Evolutionary conservation across 2,797 vertebrate species (phyloP).

Genomic region (Apogon hyalosoma): DNA sequence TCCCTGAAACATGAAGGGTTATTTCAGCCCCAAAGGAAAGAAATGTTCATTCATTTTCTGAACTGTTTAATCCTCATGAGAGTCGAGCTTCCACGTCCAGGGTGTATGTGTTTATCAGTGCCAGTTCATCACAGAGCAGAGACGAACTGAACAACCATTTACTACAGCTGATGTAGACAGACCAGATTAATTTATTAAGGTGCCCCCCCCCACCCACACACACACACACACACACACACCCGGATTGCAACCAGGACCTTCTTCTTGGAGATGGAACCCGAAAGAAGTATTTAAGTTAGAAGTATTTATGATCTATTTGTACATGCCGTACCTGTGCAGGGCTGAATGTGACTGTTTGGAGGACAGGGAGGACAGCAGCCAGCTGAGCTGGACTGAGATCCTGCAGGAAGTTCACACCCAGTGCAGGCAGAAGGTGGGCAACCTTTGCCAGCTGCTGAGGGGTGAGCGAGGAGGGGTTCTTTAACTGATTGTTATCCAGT

Average conservation of each 20-base stretch:
- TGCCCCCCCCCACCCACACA: too few relatives aligned
- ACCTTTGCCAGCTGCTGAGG: conserved; percentile 68
- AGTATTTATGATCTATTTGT: too few relatives aligned
- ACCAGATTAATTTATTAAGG: too few relatives aligned
- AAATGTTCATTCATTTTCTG: neutral
- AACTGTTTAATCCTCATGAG: too few relatives aligned
- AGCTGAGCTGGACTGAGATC: conserved; percentile 77
- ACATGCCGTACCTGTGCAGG: conserved; percentile 78
- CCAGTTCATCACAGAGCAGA: neutral
- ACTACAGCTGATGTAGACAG: too few relatives aligned
- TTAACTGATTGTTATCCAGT: conserved; percentile 67
- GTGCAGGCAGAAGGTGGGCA: conserved; percentile 75
- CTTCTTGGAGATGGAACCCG: too few relatives aligned
- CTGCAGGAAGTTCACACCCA: conserved; percentile 79
- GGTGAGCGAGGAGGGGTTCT: conserved; percentile 63
- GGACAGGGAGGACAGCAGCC: conserved; percentile 57
- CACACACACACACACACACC: too few relatives aligned
- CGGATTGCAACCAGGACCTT: neutral
- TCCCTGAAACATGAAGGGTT: neutral
- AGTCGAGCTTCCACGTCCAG: too few relatives aligned
- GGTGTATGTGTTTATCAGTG: too few relatives aligned
- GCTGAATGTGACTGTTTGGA: conserved; percentile 77
- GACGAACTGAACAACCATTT: too few relatives aligned
- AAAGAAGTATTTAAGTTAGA: too few relatives aligned
- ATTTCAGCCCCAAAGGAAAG: neutral